Percentiles rank a stretch among this genome's conserved stretches.
These are phyloP conservation scores for Hipparchia semele DNA, from an alignment of 2,888 invertebrate genomes.

Conservation along the genomic window DNA sequence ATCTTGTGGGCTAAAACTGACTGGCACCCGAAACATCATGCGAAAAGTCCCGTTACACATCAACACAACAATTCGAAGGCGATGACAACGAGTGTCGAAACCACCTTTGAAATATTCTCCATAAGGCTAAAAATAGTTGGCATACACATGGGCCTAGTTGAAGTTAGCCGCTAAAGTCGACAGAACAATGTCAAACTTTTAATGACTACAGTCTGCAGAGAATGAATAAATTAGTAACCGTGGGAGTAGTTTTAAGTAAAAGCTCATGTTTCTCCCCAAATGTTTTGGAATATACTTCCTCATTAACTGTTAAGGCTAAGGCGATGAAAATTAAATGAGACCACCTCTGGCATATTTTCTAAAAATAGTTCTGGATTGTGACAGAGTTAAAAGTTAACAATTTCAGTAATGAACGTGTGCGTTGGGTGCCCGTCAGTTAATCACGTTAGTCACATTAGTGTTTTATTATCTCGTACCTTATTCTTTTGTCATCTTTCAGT, in stretches of 20 bases:
- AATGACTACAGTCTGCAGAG: neutral
- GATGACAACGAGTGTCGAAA: neutral
- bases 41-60: neutral
- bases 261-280: constrained; percentile 2
- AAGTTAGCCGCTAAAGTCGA: neutral
- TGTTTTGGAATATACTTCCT: constrained; percentile 4
- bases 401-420: neutral
- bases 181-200: constrained; percentile 8
- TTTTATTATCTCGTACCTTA: neutral
- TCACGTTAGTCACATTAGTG: too few relatives aligned
- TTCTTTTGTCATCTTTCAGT: neutral
- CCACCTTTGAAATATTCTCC: neutral
- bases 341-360: constrained; percentile 8
- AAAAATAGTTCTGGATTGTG: constrained; percentile 9
- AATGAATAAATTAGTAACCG: neutral
- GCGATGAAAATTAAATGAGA: constrained; percentile 9
- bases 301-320: neutral
- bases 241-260: constrained; percentile 11
- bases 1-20: neutral
- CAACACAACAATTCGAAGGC: constrained; percentile 10
- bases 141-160: constrained; percentile 3
- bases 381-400: constrained; percentile 1
- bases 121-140: constrained; percentile 8
- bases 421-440: too few relatives aligned
- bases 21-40: neutral